phyloP scores from a whole-genome alignment of 2,113 vertebrate genomes.

The Ceyx margarethae region DNA sequence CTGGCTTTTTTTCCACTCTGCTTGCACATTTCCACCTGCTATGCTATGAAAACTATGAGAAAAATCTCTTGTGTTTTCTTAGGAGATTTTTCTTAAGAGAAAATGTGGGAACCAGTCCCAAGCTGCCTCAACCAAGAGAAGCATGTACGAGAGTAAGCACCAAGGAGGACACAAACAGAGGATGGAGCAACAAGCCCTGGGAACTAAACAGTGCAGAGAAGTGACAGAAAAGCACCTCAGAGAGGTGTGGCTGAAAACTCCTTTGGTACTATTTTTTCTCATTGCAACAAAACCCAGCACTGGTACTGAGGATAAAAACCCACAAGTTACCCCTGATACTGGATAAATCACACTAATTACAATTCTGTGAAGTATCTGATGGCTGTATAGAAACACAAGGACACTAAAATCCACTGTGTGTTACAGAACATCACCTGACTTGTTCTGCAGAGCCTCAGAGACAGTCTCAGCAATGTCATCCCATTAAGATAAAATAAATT shows the following conservation, averaged over 20 bases:
- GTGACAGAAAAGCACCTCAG: rapidly evolving
- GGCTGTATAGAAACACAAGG: neutral
- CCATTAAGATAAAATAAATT: neutral
- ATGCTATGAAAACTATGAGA: neutral
- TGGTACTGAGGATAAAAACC: neutral
- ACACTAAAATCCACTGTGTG: neutral
- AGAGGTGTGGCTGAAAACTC: neutral
- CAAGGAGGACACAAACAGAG: neutral
- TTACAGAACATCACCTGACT: neutral
- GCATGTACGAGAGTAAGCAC: neutral
- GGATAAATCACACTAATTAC: neutral
- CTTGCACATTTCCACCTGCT: neutral
- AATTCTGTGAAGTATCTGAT: neutral
- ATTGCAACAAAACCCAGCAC: neutral
- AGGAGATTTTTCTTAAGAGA: neutral
- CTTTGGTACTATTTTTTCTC: neutral
- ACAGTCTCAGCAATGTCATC: neutral
- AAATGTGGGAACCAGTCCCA: neutral
- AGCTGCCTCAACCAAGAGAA: neutral
- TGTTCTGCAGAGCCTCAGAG: neutral
- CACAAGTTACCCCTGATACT: rapidly evolving
- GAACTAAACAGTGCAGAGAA: neutral
- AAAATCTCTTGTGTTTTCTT: neutral
- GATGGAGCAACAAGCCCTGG: neutral
- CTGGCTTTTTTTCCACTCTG: neutral